phyloP scores from a whole-genome alignment of 2,797 vertebrate species.

The Aythya fuligula region DNA sequence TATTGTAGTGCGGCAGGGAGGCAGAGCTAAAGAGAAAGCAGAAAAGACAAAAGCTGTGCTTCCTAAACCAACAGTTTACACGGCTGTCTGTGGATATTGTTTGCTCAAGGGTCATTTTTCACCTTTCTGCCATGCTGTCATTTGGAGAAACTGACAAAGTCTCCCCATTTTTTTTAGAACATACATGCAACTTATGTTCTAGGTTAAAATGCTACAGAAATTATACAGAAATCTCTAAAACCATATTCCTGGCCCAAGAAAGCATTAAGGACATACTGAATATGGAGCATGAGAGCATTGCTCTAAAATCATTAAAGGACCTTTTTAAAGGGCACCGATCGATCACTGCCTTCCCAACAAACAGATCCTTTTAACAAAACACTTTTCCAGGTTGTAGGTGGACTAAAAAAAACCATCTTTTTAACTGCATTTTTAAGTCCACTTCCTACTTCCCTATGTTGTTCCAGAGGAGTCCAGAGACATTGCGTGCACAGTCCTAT shows the following conservation, averaged over 20 bases:
- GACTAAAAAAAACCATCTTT: background rate
- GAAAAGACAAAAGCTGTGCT: conserved; percentile 17
- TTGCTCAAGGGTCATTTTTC: background rate
- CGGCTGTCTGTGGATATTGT: background rate
- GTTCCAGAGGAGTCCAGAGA: background rate
- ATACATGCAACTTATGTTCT: background rate
- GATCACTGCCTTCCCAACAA: background rate
- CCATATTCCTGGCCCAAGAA: background rate
- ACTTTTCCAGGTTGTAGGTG: background rate
- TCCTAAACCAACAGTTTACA: conserved; percentile 2
- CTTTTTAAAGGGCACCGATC: background rate
- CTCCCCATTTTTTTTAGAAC: background rate
- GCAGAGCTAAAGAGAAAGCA: conserved; percentile 16
- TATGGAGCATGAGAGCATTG: background rate
- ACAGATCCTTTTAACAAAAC: background rate
- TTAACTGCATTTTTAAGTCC: background rate
- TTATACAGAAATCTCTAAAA: background rate
- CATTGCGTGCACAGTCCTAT: accelerated
- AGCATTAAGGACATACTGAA: background rate
- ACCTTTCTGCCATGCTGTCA: background rate
- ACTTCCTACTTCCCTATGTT: background rate
- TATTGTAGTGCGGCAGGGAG: conserved; percentile 18
- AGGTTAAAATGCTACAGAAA: background rate
- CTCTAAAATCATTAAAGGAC: background rate
- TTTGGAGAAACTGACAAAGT: background rate